Evolutionary conservation across 2,113 vertebrate genomes (phyloP).

Genomic region (Phrynosoma blainvillii): DNA sequence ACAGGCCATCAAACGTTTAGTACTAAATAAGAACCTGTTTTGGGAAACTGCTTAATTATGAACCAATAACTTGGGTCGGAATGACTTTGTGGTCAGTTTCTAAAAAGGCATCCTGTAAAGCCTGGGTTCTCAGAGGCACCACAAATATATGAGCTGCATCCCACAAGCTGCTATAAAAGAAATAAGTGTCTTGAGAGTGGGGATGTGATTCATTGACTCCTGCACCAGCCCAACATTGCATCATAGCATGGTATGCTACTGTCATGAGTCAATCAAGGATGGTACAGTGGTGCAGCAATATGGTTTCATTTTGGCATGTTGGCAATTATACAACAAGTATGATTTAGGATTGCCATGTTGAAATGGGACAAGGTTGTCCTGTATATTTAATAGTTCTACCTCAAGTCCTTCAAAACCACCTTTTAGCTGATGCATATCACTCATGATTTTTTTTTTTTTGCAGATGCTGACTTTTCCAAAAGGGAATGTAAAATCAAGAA

Average conservation of each 20-base stretch:
- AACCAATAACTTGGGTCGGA: conserved; percentile 58
- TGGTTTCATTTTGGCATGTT: not conserved
- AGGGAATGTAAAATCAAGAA: not conserved
- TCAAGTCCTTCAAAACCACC: too few relatives aligned
- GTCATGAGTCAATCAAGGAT: not conserved
- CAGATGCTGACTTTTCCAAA: not conserved
- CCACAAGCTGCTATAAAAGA: not conserved
- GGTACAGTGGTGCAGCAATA: not conserved
- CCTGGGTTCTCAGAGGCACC: conserved; percentile 20
- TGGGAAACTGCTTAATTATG: conserved; percentile 49
- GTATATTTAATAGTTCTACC: too few relatives aligned
- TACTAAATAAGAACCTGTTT: conserved; percentile 51
- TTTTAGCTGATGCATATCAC: not conserved
- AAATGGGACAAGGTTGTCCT: too few relatives aligned
- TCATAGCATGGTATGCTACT: not conserved
- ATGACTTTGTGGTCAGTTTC: conserved; percentile 45
- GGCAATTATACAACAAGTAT: not conserved
- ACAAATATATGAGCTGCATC: conserved; percentile 7
- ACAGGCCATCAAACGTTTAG: conserved; percentile 60
- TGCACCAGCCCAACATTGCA: not conserved
- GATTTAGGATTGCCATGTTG: too few relatives aligned
- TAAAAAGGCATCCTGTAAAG: conserved; percentile 52
- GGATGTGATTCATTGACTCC: not conserved
- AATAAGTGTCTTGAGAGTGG: not conserved
- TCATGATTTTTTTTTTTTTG: too few relatives aligned